Evolutionary conservation across 2,113 vertebrate genomes (phyloP).

Genomic region (Porphyrio hochstetteri): DNA sequence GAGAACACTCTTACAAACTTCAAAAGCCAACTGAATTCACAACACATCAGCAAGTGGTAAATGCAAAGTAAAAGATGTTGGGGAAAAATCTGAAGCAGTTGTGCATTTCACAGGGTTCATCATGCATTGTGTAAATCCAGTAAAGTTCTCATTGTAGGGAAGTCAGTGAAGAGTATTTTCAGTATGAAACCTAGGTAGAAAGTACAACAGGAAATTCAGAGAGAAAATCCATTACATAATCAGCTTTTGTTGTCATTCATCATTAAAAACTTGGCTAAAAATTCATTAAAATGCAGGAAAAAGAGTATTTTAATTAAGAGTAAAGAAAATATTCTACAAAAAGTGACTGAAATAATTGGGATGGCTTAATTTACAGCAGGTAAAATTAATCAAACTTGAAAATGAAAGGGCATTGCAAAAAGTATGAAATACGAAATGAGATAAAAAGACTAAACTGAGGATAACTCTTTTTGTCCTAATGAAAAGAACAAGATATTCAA

Average conservation of each 20-base stretch:
- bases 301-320: not conserved
- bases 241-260: not conserved
- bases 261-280: not conserved
- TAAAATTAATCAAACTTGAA: not conserved
- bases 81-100: not conserved
- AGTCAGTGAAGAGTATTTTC: not conserved
- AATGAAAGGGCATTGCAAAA: not conserved
- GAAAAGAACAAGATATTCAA: not conserved
- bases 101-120: not conserved
- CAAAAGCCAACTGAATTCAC: not conserved
- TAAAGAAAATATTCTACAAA: not conserved
- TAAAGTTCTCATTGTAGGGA: not conserved
- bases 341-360: not conserved
- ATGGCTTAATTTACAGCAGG: not conserved
- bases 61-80: not conserved
- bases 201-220: not conserved
- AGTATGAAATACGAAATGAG: not conserved
- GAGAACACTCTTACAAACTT: not conserved
- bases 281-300: not conserved
- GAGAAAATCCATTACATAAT: not conserved
- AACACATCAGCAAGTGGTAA: not conserved
- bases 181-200: not conserved
- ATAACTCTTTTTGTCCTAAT: not conserved
- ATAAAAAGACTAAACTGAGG: not conserved
- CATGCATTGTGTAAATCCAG: not conserved